A percentile compares a stretch with the other conserved stretches of the same genome.
These are phyloP conservation scores for Dusona sp. DNA, from an alignment of 2,888 invertebrate genomes.

Conservation along the genomic window DNA sequence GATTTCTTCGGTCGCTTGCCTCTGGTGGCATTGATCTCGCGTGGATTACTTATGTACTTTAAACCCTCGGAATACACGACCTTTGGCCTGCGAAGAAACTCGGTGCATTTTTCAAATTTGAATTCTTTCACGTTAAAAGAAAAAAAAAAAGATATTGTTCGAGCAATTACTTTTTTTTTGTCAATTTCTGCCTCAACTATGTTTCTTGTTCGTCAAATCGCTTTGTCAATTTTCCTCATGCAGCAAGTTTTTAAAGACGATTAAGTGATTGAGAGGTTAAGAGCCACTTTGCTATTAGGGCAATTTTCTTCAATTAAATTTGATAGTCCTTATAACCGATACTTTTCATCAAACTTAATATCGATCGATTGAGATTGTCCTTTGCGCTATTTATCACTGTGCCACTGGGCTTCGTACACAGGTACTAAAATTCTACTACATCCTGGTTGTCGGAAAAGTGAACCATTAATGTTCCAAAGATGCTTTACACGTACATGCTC, in stretches of 20 bases:
- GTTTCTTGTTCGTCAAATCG: not conserved
- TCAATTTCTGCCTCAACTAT: not conserved
- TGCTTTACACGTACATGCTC: not conserved
- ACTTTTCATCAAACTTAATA: slow-evolving; percentile 15
- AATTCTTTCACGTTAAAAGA: not conserved
- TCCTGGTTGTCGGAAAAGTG: not conserved
- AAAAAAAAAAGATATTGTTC: not conserved
- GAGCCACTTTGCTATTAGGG: not conserved
- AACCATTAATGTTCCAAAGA: not conserved
- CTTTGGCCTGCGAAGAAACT: slow-evolving; percentile 3
- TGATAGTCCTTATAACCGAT: not conserved
- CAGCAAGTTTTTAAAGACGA: not conserved
- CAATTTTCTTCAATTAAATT: slow-evolving; percentile 5
- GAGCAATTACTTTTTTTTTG: not conserved
- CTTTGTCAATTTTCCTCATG: not conserved
- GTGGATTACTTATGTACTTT: slow-evolving; percentile 52
- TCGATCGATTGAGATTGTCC: slow-evolving; percentile 13
- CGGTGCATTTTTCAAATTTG: not conserved
- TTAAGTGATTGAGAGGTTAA: slow-evolving; percentile 2
- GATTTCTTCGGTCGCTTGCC: slow-evolving; percentile 59
- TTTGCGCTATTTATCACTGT: not conserved
- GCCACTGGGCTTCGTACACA: slow-evolving; percentile 1
- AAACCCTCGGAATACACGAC: slow-evolving; percentile 25
- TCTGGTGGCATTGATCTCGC: slow-evolving; percentile 49
- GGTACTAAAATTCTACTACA: not conserved